A percentile compares a stretch with the other conserved stretches of the same genome.
Conservation (phyloP, 2,797 vertebrate genomes). For the Alosa sapidissima region DNA sequence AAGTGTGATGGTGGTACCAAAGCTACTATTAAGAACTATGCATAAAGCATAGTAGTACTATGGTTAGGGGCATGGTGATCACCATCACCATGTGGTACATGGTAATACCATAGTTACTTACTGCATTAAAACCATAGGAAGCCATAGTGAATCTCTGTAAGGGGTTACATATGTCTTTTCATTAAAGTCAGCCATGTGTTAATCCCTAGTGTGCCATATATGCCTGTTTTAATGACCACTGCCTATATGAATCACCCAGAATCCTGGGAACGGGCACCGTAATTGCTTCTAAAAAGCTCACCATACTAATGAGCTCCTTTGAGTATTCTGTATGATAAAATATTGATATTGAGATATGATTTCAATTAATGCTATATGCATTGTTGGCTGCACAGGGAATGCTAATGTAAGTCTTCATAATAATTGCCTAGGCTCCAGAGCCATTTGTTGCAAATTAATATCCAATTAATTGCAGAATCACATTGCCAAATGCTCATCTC, state of each 20-base stretch:
- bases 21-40: too few relatives aligned
- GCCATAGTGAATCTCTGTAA: background rate
- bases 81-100: too few relatives aligned
- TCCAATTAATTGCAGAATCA: background rate
- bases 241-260: background rate
- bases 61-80: too few relatives aligned
- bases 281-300: background rate
- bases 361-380: background rate
- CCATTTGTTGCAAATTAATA: background rate
- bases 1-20: too few relatives aligned
- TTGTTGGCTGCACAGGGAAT: background rate
- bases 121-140: too few relatives aligned
- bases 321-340: background rate
- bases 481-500: background rate
- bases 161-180: background rate
- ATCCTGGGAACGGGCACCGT: background rate
- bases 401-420: background rate
- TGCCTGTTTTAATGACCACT: background rate
- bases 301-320: background rate
- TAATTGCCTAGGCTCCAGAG: background rate
- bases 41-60: too few relatives aligned
- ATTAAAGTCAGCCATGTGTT: background rate
- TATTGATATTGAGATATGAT: background rate
- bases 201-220: background rate
- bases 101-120: too few relatives aligned